phyloP scores from a whole-genome alignment of 2,888 invertebrate genomes.

The Chloroclysta siterata region DNA sequence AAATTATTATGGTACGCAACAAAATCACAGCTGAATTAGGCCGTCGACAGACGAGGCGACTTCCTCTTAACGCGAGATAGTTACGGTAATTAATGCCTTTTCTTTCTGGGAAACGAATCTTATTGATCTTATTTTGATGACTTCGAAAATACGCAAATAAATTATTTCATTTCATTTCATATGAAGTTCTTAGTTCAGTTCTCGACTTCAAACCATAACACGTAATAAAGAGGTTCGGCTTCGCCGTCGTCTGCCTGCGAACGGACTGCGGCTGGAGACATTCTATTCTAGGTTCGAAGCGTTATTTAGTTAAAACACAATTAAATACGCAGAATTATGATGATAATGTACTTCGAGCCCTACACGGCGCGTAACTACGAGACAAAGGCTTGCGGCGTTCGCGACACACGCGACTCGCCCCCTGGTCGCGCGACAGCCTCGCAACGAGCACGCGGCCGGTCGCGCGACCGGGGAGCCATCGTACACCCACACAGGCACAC shows the following conservation, averaged over 20 bases:
- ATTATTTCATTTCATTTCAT: too few species aligned
- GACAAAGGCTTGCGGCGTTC: conserved; percentile 38
- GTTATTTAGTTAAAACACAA: conserved; percentile 17
- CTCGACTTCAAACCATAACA: not conserved
- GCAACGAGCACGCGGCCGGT: not conserved
- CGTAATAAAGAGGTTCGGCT: not conserved
- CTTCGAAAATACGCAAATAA: not conserved
- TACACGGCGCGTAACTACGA: conserved; percentile 35
- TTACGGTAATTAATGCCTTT: not conserved
- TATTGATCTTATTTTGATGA: not conserved
- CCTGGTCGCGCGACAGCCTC: not conserved
- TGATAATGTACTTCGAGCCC: conserved; percentile 29
- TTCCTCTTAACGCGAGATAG: not conserved
- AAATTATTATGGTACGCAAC: conserved; percentile 48
- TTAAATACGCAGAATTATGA: conserved; percentile 22
- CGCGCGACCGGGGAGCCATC: conserved; percentile 6
- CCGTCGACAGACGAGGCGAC: conserved; percentile 14
- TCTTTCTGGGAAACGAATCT: not conserved
- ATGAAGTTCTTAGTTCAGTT: too few species aligned
- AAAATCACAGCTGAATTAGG: conserved; percentile 45
- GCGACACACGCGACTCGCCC: not conserved
- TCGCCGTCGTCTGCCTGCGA: conserved; percentile 10
- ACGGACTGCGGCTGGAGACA: conserved; percentile 24
- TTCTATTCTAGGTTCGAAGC: conserved; percentile 10
- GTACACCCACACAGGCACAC: conserved; percentile 39